These are phyloP conservation scores for Choloepus hoffmanni DNA, from an alignment of 2,113 vertebrate species.

Conservation along the genomic window DNA sequence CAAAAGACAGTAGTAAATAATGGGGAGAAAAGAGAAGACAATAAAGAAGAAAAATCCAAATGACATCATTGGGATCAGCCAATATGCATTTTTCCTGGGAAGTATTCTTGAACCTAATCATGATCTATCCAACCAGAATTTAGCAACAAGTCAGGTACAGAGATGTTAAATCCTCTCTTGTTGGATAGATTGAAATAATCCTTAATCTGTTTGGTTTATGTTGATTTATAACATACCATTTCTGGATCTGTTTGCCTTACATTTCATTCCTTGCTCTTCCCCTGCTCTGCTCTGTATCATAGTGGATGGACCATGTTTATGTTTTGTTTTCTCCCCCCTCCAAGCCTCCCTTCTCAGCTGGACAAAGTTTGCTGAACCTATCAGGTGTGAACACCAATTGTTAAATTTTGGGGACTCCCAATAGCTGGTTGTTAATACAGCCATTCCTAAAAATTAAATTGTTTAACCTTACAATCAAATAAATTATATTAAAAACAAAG, in stretches of 20 bases:
- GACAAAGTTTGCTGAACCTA: background rate
- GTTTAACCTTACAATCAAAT: background rate
- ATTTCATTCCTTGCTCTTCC: background rate
- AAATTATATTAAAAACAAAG: background rate
- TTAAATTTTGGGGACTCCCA: constrained; percentile 20
- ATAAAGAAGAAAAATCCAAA: background rate
- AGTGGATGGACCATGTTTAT: background rate
- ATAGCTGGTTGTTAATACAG: background rate
- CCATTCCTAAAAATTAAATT: background rate
- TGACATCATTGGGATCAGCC: background rate
- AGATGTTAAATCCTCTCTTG: constrained; percentile 2
- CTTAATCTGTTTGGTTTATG: background rate
- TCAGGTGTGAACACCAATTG: background rate
- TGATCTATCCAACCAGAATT: background rate
- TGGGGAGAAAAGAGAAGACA: background rate
- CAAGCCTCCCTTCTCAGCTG: background rate
- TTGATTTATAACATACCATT: background rate
- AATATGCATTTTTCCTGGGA: background rate
- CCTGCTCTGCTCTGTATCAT: background rate
- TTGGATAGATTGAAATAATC: constrained; percentile 47
- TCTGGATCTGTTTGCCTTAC: background rate
- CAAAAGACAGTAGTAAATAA: background rate
- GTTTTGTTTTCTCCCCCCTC: too few relatives aligned
- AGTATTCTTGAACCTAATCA: constrained; percentile 9
- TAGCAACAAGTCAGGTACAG: background rate